phyloP scores from a whole-genome alignment of 2,888 invertebrate genomes.

The Heterodera filipjevi region DNA sequence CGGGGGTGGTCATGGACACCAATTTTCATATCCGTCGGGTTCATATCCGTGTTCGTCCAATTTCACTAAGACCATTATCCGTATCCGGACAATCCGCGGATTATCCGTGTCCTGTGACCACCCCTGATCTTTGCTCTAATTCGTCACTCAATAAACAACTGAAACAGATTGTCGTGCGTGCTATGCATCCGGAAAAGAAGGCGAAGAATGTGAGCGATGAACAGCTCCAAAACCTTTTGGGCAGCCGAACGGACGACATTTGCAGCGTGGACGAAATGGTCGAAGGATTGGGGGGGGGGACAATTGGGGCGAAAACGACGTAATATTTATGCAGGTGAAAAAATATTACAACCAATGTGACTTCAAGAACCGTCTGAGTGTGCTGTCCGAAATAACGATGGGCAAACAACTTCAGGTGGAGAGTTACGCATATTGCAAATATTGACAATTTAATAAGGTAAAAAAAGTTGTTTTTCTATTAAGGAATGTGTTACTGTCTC shows the following conservation, averaged over 20 bases:
- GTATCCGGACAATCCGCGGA: no score
- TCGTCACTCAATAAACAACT: no score
- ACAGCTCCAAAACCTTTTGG: not conserved
- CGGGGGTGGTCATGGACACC: no score
- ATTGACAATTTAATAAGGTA: no score
- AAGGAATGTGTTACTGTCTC: no score
- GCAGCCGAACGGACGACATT: slow-evolving; percentile 20
- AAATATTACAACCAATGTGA: slow-evolving; percentile 46
- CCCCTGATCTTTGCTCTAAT: no score
- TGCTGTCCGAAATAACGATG: slow-evolving; percentile 47
- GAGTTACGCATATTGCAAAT: no score
- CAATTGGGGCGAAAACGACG: not conserved
- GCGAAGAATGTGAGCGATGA: slow-evolving; percentile 17
- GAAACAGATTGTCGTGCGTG: slow-evolving; percentile 24
- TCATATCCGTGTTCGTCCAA: no score
- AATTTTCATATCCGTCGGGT: no score
- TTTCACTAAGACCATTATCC: no score
- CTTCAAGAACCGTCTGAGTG: slow-evolving; percentile 41
- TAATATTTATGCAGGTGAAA: slow-evolving; percentile 43
- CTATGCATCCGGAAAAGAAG: slow-evolving; percentile 17
- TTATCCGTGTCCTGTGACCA: no score
- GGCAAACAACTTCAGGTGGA: slow-evolving; percentile 23
- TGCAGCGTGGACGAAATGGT: slow-evolving; percentile 39
- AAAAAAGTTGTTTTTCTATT: no score
- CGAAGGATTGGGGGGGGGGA: not conserved